Evolutionary conservation across 2,888 invertebrate species (phyloP), one percentile per base, ranked within the genome.

Genomic region (Exephanes ischioxanthus): DNA sequence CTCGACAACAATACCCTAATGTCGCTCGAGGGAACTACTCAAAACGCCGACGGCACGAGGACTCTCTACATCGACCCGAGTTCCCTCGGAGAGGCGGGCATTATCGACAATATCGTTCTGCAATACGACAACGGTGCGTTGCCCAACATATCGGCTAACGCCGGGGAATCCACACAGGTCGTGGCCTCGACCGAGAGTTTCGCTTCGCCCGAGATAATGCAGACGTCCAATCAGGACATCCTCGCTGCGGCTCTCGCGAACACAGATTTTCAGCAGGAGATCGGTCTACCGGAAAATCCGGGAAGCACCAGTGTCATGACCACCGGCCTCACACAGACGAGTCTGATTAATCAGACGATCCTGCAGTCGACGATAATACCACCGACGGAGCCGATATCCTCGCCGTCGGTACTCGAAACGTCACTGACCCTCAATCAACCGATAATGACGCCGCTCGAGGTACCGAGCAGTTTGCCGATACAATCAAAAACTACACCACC

Each of bases 401-500:
- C 95, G 37, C 94, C 96, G 81, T 95, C 96, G 86, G 97, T 97
- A 0, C 95, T 96, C 3, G 97, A 97, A 93, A 97, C 97, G 0
- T 97, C 97, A 88, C 95, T 97, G 4, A 96, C 96, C 14, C 94
- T 97, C 19, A 96, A 97, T 91, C 97, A 96, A 93, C 97, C 97
- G 0, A 97, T 97, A 76, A 97, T 97, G 97, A 97, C 97, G 1
- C 96, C 97, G 0, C 94, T 97, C 37, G 97, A 97, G 93, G 95
- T 96, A 33, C 97, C 97, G 5, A 95, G 95, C 53, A 96, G 86
- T 83, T 80, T 93, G 91, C 90, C 94, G 87, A 86, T 94, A 91
- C 92, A 94, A 79, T 87, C 95, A 90, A 91, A 95, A 91, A 61
- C 89, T 5, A 89, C 94, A 92, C 76, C 91, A 37, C 76, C 95